Evolutionary conservation across 2,888 invertebrate species (phyloP).

Genomic region (Protonemura montana): DNA sequence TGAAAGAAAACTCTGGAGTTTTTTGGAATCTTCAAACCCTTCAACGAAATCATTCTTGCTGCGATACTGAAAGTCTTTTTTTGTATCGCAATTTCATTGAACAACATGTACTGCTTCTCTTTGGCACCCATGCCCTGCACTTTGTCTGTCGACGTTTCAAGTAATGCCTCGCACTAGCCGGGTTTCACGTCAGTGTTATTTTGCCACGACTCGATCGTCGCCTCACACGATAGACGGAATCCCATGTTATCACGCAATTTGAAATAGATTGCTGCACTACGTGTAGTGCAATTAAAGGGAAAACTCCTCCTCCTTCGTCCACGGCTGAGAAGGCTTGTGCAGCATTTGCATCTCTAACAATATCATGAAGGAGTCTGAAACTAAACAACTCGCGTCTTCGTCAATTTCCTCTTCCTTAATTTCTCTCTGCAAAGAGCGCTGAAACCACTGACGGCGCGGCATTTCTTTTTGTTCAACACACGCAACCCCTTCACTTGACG

Average conservation of each 20-base stretch:
- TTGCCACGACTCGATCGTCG: background rate
- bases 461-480: too few relatives aligned
- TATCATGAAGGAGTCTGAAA: background rate
- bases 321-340: background rate
- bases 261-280: background rate
- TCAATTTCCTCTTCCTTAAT: too few relatives aligned
- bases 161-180: background rate
- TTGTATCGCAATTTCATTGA: constrained; percentile 8
- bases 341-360: background rate
- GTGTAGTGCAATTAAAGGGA: background rate
- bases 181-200: background rate
- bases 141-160: background rate
- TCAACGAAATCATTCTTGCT: background rate
- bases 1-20: too few relatives aligned
- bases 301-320: background rate
- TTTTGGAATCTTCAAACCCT: background rate
- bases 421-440: too few relatives aligned
- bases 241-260: too few relatives aligned
- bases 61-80: background rate
- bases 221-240: background rate
- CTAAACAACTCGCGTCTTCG: too few relatives aligned
- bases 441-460: too few relatives aligned
- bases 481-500: too few relatives aligned
- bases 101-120: constrained; percentile 7
- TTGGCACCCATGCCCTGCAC: background rate